Base-by-base conservation (phyloP, 2,888 invertebrate genomes). In the Caenorhabditis uteleia region DNA sequence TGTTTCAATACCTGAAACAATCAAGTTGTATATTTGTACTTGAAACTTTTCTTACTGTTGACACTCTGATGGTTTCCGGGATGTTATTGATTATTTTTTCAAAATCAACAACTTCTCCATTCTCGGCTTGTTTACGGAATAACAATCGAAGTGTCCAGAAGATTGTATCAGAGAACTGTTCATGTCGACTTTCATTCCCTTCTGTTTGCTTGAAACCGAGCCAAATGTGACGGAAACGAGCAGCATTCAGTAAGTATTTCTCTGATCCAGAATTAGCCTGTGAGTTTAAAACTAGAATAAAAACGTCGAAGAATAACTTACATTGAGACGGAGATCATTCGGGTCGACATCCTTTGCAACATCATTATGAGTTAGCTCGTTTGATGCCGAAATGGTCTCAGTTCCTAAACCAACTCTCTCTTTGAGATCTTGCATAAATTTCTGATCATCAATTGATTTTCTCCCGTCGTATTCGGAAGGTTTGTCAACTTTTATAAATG, bases 101-200 rank as follows among this genome's bases (percentile, higher is more conserved):
- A 38, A 74, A 77, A 4, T 65, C 64, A 29, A 46, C 48, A 18
- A 54, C 42, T 1, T 18, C 33, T 42, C 65, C 69, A 31, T 68
- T 58, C 6, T 47, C 50, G 4, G 21, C 26, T 42, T 65, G 53
- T 27, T 59, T 69, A 12, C 40, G 48, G 47, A 81, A 81, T 10
- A 71, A 65, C 2, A 81, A 43, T 23, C 74, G 71, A 21, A 77
- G 27, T 14, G 70, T 71, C 81, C 81, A 81, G 60, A 80, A 78
- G 14, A 81, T 64, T 3, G 77, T 78, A 45, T 81, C 81, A 2
- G 81, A 80, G 56, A 78, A 77, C 23, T 75, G 74, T 40, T 81
- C 81, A 51, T 79, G 77, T 10, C 77, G 68, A 25, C 66, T 66
- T 12, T 59, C 65, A 38, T 66, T 59, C 25, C 34, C 43, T 16